These are phyloP conservation scores for Okamejei kenojei DNA, from an alignment of 2,797 vertebrate species.

Conservation along the genomic window DNA sequence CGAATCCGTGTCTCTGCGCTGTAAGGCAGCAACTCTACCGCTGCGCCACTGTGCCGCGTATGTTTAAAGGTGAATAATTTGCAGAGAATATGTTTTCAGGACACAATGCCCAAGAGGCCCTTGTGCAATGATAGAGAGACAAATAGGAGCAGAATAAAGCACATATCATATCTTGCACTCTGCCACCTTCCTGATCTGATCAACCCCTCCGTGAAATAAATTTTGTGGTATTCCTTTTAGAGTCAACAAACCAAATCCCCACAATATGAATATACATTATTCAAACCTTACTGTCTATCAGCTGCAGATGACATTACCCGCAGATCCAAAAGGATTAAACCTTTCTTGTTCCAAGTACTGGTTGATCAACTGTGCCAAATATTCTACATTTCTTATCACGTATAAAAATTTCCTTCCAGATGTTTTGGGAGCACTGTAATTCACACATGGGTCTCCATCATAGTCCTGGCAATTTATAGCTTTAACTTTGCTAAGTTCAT, in stretches of 20 bases:
- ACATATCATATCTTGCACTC: background rate
- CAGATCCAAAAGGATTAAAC: constrained; percentile 12
- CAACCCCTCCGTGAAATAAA: background rate
- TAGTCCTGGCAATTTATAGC: background rate
- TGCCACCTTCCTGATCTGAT: background rate
- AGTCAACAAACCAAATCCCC: background rate
- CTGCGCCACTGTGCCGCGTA: too few species aligned
- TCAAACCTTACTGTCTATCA: background rate
- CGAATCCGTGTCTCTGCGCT: too few species aligned
- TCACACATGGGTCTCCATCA: background rate
- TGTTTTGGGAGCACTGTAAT: background rate
- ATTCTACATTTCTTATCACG: background rate
- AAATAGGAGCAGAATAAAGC: background rate
- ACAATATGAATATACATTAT: constrained; percentile 25
- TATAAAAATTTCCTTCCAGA: background rate
- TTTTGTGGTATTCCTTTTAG: background rate
- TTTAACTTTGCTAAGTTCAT: background rate
- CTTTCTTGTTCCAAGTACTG: background rate
- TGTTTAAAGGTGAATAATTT: too few species aligned
- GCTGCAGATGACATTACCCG: background rate
- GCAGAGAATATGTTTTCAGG: background rate
- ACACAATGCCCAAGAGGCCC: background rate
- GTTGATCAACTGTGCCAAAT: background rate
- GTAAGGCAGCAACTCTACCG: too few species aligned
- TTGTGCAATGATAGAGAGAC: background rate